Evolutionary conservation across 1,140 invertebrate genomes (phyloP), one percentile per base, ranked within the genome.

Genomic region (Drosophila novamexicana): DNA sequence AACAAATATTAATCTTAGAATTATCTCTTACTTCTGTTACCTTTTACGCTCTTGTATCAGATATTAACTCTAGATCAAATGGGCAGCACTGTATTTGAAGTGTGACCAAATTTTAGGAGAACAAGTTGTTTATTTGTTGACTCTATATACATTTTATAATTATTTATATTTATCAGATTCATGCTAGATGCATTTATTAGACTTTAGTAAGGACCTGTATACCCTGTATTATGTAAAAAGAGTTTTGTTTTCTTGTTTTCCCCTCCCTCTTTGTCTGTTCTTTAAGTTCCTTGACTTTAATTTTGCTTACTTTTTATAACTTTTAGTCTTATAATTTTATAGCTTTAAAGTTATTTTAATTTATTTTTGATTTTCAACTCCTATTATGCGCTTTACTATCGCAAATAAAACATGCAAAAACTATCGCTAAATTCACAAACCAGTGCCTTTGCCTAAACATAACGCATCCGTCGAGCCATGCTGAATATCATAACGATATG

Each of bases 371-470:
- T 65, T 76, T 73, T 47, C 22, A 49, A 61, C 16, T 62, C 34
- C 49, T 47, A 54, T 37, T 10, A 53, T 66, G 45, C 63, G 69
- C 63, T 44, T 72, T 6, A 50, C 9, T 37, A 37, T 29, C 16
- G 36, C 29, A 42, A 57, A 53, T 36, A 36, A 70, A 73, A 58
- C 53, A 61, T 52, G 34, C 12, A 50, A 22, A 32, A 71, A 10
- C 32, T 34, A 68, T 71, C 39, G 34, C 64, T 61, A 45, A 68
- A 53, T 62, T 68, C 54, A 72, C 40, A 67, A 79, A 53, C 36
- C 73, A 89, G 85, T 80, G 59, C 62, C 80, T 75, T 40, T 75
- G 80, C 80, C 70, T 88, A 67, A 89, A 89, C 16, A 62, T 88
- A 80, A 89, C 45, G 67, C 74, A 77, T 42, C 57, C 68, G 58